phyloP scores from a whole-genome alignment of 2,888 invertebrate species.

The Phlogophora meticulosa region DNA sequence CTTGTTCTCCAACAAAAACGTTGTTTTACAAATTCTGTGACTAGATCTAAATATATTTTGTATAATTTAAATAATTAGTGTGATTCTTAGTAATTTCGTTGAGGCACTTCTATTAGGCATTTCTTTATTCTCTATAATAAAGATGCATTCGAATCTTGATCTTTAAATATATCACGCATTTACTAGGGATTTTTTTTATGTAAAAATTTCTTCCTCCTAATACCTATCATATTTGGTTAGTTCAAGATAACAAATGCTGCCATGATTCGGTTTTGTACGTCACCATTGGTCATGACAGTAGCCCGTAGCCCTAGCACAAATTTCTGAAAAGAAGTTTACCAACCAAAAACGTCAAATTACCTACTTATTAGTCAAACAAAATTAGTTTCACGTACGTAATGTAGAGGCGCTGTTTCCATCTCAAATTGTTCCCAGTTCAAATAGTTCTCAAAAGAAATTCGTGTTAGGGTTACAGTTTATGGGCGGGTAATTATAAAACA shows the following conservation, averaged over 20 bases:
- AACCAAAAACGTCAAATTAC: too few species aligned
- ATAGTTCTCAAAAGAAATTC: too few species aligned
- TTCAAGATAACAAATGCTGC: slow-evolving; percentile 26
- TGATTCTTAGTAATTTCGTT: slow-evolving; percentile 25
- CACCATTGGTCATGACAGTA: background rate
- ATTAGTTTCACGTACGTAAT: too few species aligned
- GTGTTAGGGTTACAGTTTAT: too few species aligned
- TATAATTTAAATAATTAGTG: slow-evolving; percentile 10
- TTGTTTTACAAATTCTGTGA: slow-evolving; percentile 37
- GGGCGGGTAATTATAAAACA: too few species aligned
- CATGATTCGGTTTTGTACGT: background rate
- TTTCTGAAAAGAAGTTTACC: too few species aligned
- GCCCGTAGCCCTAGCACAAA: too few species aligned
- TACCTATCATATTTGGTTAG: slow-evolving; percentile 19
- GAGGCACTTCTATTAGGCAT: slow-evolving; percentile 29
- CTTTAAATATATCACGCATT: slow-evolving; percentile 52
- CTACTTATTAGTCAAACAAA: background rate
- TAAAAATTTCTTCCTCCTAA: background rate
- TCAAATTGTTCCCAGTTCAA: too few species aligned
- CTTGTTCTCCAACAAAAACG: slow-evolving; percentile 7
- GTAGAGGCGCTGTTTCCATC: too few species aligned
- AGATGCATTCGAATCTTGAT: slow-evolving; percentile 47
- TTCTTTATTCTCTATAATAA: background rate
- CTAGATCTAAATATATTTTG: slow-evolving; percentile 46
- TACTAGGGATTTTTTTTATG: slow-evolving; percentile 8